A percentile compares a stretch with the other conserved stretches of the same genome.
Conservation (phyloP, 2,797 vertebrate species). For the Microcaecilia unicolor region DNA sequence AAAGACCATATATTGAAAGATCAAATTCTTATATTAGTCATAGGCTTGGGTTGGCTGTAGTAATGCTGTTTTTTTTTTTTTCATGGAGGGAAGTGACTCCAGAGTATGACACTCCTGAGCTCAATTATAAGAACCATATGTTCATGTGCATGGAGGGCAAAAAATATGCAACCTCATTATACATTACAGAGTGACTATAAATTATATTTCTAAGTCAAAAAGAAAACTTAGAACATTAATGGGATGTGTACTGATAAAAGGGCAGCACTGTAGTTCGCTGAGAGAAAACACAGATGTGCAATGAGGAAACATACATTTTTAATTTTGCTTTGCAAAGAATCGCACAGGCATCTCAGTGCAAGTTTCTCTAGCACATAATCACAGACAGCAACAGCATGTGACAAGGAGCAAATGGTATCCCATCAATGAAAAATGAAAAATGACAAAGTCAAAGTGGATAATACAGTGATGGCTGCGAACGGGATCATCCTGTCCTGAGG, state of each 20-base stretch:
- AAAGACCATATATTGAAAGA: neutral
- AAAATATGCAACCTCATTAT: neutral
- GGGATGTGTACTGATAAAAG: neutral
- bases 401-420: neutral
- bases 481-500: neutral
- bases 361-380: neutral
- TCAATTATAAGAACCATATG: constrained; percentile 14
- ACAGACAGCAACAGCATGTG: rapidly evolving
- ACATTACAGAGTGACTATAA: constrained; percentile 5
- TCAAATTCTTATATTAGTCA: neutral
- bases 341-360: too few species aligned
- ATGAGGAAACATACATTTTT: too few species aligned
- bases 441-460: neutral
- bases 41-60: neutral
- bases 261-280: too few species aligned
- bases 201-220: constrained; percentile 21
- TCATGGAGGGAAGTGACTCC: constrained; percentile 11
- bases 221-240: neutral
- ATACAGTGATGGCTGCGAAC: neutral
- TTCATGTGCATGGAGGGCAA: neutral
- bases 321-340: too few species aligned
- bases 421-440: too few species aligned
- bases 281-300: too few species aligned
- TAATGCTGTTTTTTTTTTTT: constrained; percentile 16
- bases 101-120: constrained; percentile 9